A percentile compares a stretch with the other conserved stretches of the same genome.
phyloP scores from a whole-genome alignment of 2,113 vertebrate species.

The Oncorhynchus kisutch region DNA sequence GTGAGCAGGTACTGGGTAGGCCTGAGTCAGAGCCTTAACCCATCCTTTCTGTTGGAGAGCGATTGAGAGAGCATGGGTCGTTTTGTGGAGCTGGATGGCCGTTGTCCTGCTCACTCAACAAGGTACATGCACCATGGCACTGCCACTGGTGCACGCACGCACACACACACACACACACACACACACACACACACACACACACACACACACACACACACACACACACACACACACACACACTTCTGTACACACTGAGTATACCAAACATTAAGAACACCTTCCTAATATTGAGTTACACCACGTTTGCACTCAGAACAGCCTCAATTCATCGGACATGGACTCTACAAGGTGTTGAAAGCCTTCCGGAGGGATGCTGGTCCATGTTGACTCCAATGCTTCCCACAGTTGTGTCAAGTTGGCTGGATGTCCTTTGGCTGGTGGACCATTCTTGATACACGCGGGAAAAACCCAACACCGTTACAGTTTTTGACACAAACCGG shows the following conservation, averaged over 20 bases:
- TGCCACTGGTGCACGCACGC: slow-evolving; percentile 42
- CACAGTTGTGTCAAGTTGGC: too few relatives aligned
- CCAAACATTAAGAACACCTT: neutral
- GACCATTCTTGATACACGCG: too few relatives aligned
- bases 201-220: slow-evolving; percentile 7
- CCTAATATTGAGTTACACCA: too few relatives aligned
- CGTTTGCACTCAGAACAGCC: too few relatives aligned
- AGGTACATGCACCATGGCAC: slow-evolving; percentile 55
- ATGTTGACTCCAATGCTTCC: too few relatives aligned
- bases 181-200: neutral
- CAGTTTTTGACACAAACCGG: too few relatives aligned
- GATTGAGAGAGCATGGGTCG: neutral
- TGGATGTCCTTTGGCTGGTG: too few relatives aligned
- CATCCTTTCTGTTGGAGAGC: slow-evolving; percentile 6
- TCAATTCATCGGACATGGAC: too few relatives aligned
- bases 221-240: slow-evolving; percentile 4
- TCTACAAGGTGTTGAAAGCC: too few relatives aligned
- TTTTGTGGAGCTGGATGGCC: slow-evolving; percentile 24
- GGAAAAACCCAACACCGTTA: too few relatives aligned
- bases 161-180: neutral
- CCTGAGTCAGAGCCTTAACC: neutral
- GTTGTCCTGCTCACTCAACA: slow-evolving; percentile 54
- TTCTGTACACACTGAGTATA: neutral
- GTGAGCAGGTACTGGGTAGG: neutral
- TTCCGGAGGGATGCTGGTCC: too few relatives aligned